Evolutionary conservation across 2,113 vertebrate species (phyloP).

Genomic region (Macrotus californicus): DNA sequence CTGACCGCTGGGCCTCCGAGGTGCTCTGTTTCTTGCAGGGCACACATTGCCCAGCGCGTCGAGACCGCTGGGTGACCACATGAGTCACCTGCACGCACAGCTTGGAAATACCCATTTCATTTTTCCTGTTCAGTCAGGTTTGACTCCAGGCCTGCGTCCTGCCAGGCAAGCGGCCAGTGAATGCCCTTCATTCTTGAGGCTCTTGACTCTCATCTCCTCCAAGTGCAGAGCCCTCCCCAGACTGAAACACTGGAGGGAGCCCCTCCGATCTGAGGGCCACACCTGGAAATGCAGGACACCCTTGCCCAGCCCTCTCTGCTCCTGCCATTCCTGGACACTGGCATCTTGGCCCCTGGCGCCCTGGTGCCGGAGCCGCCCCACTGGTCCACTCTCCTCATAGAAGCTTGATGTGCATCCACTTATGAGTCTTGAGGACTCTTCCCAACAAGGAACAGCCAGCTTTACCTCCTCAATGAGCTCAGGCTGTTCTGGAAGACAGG

Average conservation of each 20-base stretch:
- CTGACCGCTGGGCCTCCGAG: fast-evolving
- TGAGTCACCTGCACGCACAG: fast-evolving
- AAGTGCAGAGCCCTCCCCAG: too few relatives aligned
- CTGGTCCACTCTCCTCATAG: neutral
- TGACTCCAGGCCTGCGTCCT: neutral
- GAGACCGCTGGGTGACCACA: fast-evolving
- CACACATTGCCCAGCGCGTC: fast-evolving
- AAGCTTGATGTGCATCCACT: neutral
- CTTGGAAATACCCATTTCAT: fast-evolving
- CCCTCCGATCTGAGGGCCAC: neutral
- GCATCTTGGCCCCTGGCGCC: neutral
- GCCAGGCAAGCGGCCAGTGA: neutral
- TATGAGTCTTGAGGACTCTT: neutral
- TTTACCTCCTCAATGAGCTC: neutral
- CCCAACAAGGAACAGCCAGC: neutral
- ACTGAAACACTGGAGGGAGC: neutral
- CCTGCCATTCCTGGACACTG: neutral
- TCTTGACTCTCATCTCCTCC: neutral
- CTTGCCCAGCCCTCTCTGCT: neutral
- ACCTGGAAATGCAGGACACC: neutral
- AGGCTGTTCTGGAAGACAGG: neutral
- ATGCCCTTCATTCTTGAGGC: neutral
- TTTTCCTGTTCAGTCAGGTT: neutral
- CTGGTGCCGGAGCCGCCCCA: neutral
- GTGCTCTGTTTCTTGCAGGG: fast-evolving